A percentile compares a stretch with the other conserved stretches of the same genome.
Evolutionary conservation across 2,797 vertebrate genomes (phyloP).

Genomic region (Rhabdomys pumilio): DNA sequence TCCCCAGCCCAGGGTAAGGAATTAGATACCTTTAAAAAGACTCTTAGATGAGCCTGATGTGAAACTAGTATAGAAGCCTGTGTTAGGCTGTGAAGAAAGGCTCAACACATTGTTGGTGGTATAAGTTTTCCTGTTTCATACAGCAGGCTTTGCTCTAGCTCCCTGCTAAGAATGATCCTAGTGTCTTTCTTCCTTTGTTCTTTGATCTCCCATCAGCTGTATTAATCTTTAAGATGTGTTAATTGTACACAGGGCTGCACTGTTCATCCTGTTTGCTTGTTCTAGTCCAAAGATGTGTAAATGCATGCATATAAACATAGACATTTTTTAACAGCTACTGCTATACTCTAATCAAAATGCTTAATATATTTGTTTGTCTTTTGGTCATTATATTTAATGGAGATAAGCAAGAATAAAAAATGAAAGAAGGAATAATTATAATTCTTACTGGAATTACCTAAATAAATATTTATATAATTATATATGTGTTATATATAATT

Average conservation of each 20-base stretch:
- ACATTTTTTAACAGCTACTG: neutral
- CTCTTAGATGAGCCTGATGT: neutral
- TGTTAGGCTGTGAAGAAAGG: neutral
- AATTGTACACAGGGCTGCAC: neutral
- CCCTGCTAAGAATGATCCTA: neutral
- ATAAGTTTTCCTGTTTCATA: neutral
- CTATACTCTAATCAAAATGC: neutral
- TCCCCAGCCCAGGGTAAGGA: too few relatives aligned
- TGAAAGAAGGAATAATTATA: neutral
- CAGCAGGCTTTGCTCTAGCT: neutral
- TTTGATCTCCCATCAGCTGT: neutral
- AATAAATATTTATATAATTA: neutral
- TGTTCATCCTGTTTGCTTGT: neutral
- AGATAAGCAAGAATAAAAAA: neutral
- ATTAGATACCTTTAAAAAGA: neutral
- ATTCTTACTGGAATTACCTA: neutral
- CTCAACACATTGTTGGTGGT: neutral
- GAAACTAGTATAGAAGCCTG: neutral
- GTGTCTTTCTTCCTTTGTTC: neutral
- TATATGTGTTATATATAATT: neutral
- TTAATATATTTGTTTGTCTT: neutral
- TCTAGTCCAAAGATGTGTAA: neutral
- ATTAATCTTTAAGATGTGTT: slow-evolving; percentile 40
- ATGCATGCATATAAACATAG: too few relatives aligned
- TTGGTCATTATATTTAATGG: neutral